Conservation (phyloP, 2,113 vertebrate genomes). For the Chrysemys picta region DNA sequence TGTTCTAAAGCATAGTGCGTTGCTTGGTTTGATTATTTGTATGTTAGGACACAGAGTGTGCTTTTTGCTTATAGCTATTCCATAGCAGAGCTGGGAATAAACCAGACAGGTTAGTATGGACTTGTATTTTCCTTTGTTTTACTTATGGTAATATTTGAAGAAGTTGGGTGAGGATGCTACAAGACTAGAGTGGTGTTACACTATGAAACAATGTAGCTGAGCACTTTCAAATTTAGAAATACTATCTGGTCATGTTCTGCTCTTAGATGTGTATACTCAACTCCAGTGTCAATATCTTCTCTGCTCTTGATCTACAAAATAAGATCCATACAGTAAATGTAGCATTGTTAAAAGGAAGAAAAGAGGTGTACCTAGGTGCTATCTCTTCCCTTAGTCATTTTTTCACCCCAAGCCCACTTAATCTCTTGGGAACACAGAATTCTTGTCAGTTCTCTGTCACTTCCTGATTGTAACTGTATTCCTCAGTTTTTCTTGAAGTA, state of each 20-base stretch:
- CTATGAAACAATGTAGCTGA: neutral
- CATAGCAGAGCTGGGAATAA: neutral
- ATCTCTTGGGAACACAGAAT: neutral
- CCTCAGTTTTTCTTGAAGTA: neutral
- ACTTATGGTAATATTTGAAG: neutral
- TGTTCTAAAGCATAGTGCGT: neutral
- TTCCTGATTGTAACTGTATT: neutral
- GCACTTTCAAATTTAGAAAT: neutral
- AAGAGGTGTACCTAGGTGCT: neutral
- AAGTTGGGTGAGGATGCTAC: neutral
- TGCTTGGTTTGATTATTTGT: neutral
- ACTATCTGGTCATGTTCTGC: accelerated
- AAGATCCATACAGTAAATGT: neutral
- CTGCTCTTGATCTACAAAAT: neutral
- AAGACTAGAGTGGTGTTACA: neutral
- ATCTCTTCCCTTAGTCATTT: neutral
- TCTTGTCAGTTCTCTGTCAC: neutral
- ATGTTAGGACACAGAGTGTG: neutral
- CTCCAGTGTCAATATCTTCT: accelerated
- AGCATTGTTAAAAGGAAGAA: neutral
- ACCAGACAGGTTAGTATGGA: neutral
- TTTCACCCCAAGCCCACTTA: neutral
- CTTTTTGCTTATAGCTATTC: neutral
- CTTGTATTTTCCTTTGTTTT: neutral
- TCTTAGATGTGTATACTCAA: neutral